Evolutionary conservation across 2,113 vertebrate species (phyloP).

Genomic region (Chaetodon trifascialis): DNA sequence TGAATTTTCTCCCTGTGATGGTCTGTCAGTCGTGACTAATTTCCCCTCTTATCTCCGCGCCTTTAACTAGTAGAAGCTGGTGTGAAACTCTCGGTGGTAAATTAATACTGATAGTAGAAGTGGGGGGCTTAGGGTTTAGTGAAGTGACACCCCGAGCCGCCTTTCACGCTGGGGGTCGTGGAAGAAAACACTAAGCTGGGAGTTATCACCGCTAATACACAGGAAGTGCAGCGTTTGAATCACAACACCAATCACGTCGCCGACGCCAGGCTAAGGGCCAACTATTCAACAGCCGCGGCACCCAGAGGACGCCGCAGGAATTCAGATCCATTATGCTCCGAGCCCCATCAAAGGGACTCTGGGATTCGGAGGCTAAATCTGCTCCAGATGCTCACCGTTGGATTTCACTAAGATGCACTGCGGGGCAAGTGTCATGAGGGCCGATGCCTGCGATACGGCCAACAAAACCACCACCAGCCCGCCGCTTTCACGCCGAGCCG

Average conservation of each 20-base stretch:
- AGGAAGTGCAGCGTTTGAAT: constrained; percentile 50
- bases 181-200: constrained; percentile 46
- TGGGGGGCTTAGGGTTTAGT: constrained; percentile 35
- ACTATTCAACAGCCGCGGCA: constrained; percentile 61
- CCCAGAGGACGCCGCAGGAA: constrained; percentile 73
- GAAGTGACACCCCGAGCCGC: constrained; percentile 47
- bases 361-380: constrained; percentile 69
- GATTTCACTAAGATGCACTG: constrained; percentile 71
- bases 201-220: constrained; percentile 56
- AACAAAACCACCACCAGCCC: constrained; percentile 32
- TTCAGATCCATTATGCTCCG: constrained; percentile 72
- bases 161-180: constrained; percentile 34
- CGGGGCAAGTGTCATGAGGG: constrained; percentile 64
- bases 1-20: constrained; percentile 16
- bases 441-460: constrained; percentile 39
- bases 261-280: constrained; percentile 71
- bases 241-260: constrained; percentile 72
- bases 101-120: constrained; percentile 46
- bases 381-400: constrained; percentile 79
- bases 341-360: constrained; percentile 78
- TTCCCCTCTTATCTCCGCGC: constrained; percentile 41
- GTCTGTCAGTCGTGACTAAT: constrained; percentile 53
- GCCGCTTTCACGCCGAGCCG: constrained; percentile 21
- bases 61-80: constrained; percentile 40
- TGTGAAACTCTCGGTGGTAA: constrained; percentile 47